phyloP scores from a whole-genome alignment of 2,113 vertebrate species.

The Pteropus alecto region DNA sequence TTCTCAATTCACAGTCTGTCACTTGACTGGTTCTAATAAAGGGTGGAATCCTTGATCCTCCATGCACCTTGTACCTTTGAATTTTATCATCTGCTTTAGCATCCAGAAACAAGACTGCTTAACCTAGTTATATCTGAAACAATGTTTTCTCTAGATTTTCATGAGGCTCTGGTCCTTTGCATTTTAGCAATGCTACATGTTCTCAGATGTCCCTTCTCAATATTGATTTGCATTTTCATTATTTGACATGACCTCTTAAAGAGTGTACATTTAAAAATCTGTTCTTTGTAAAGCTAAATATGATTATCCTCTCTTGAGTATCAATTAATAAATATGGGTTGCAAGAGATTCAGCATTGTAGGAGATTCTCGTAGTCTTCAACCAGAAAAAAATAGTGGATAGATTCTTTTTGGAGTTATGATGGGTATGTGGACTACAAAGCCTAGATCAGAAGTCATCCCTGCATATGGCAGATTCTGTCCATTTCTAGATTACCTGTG shows the following conservation, averaged over 20 bases:
- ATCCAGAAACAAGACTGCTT: not conserved
- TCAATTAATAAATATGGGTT: not conserved
- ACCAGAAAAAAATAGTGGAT: not conserved
- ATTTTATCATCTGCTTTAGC: not conserved
- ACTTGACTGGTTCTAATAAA: not conserved
- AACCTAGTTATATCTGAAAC: not conserved
- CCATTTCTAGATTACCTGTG: not conserved
- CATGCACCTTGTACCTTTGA: not conserved
- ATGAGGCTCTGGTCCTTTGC: not conserved
- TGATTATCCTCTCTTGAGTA: not conserved
- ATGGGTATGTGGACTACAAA: not conserved
- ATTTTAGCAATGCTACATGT: not conserved
- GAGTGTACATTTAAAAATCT: not conserved
- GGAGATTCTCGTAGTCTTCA: not conserved
- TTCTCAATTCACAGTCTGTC: not conserved
- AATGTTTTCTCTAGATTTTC: not conserved
- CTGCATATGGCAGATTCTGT: not conserved
- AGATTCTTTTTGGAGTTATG: not conserved
- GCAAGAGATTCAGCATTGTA: not conserved
- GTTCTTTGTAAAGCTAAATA: not conserved
- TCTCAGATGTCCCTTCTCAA: not conserved
- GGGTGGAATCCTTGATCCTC: not conserved
- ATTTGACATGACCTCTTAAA: not conserved
- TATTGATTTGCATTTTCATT: not conserved
- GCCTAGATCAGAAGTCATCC: not conserved